Evolutionary conservation across 2,113 vertebrate species (phyloP).

Genomic region (Thamnophis sirtalis): DNA sequence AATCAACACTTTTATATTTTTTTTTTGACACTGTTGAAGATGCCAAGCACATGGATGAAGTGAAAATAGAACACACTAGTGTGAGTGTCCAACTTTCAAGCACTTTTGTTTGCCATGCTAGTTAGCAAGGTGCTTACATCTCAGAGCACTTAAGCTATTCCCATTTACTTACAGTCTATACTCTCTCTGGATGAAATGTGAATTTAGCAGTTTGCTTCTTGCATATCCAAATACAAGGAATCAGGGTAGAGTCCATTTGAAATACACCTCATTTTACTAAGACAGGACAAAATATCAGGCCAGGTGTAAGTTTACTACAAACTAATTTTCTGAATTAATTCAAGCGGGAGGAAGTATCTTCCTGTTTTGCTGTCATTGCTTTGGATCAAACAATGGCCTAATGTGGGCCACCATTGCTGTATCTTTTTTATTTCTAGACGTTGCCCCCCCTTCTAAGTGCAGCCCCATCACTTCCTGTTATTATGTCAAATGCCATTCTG

Average conservation of each 20-base stretch:
- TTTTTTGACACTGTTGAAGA: constrained; percentile 68
- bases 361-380: neutral
- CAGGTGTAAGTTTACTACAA: neutral
- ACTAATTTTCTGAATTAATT: neutral
- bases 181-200: neutral
- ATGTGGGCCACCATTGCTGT: neutral
- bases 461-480: neutral
- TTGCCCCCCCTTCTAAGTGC: neutral
- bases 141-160: neutral
- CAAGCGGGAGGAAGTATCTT: neutral
- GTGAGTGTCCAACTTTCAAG: constrained; percentile 54
- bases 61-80: constrained; percentile 51
- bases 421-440: neutral
- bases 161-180: neutral
- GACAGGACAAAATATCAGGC: neutral
- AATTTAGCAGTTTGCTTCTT: constrained; percentile 20
- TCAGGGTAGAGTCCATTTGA: constrained; percentile 34
- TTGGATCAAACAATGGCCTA: neutral
- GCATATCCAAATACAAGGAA: constrained; percentile 52
- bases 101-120: constrained; percentile 50
- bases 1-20: constrained; percentile 76
- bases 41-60: constrained; percentile 67
- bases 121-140: constrained; percentile 55
- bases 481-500: neutral
- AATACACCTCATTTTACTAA: neutral